Percentiles rank a stretch among this genome's conserved stretches.
These are phyloP conservation scores for Sinocyclocheilus rhinocerous DNA, from an alignment of 2,113 vertebrate species.

Conservation along the genomic window DNA sequence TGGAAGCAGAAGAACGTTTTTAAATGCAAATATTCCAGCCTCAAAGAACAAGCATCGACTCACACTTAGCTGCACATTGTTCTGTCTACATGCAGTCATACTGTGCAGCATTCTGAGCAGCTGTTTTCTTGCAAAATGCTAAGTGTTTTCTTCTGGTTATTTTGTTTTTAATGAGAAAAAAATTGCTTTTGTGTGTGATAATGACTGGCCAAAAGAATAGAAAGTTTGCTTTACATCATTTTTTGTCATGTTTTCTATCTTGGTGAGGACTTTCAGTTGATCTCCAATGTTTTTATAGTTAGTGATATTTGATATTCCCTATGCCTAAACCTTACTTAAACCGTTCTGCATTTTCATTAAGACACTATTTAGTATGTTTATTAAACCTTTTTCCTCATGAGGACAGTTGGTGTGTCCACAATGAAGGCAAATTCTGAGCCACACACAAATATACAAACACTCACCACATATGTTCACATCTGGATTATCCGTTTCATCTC, in stretches of 20 bases:
- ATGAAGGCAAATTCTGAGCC: not conserved
- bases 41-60: slow-evolving; percentile 23
- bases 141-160: not conserved
- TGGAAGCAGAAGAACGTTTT: slow-evolving; percentile 5
- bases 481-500: slow-evolving; percentile 71
- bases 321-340: slow-evolving; percentile 30
- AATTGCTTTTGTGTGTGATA: not conserved
- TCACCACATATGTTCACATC: slow-evolving; percentile 66
- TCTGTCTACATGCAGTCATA: slow-evolving; percentile 47
- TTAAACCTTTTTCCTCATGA: not conserved
- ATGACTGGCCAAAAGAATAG: too few relatives aligned
- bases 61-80: slow-evolving; percentile 53
- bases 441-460: slow-evolving; percentile 41
- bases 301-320: not conserved
- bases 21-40: slow-evolving; percentile 35
- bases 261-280: not conserved
- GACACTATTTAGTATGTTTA: not conserved
- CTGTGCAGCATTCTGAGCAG: slow-evolving; percentile 53
- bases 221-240: slow-evolving; percentile 11
- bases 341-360: not conserved
- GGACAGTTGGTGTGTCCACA: not conserved
- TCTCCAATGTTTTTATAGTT: not conserved
- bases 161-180: not conserved
- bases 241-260: too few relatives aligned
- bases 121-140: slow-evolving; percentile 13